A percentile compares a stretch with the other conserved stretches of the same genome.
phyloP scores from a whole-genome alignment of 2,888 invertebrate species.

The Morpho achilles region DNA sequence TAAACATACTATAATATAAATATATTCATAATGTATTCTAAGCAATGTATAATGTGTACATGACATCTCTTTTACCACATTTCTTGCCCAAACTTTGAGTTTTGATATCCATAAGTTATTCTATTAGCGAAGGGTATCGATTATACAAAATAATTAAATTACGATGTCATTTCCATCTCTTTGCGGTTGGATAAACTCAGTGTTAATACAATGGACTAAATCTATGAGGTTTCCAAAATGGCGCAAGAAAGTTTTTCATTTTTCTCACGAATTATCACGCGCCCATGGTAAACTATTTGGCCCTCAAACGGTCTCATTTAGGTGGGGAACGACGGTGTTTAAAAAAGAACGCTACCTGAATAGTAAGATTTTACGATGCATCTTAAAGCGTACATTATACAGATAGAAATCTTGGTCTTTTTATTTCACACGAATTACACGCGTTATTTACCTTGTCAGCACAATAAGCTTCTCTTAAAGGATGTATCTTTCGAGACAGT shows the following conservation, averaged over 20 bases:
- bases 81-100: no score
- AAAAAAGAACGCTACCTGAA: slow-evolving; percentile 8
- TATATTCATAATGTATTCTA: no score
- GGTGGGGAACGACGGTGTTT: slow-evolving; percentile 11
- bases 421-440: slow-evolving; percentile 3
- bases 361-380: slow-evolving; percentile 7
- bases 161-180: no score
- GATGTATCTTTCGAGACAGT: no score
- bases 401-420: slow-evolving; percentile 8
- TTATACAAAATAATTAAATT: no score
- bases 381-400: slow-evolving; percentile 3
- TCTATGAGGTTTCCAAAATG: slow-evolving; percentile 2
- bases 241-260: slow-evolving; percentile 18
- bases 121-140: no score
- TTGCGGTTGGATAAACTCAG: neutral
- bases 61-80: no score
- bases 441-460: neutral
- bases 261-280: slow-evolving; percentile 22
- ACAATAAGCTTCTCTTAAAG: no score
- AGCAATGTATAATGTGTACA: no score
- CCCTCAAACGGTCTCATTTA: slow-evolving; percentile 18
- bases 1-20: no score
- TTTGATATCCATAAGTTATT: no score
- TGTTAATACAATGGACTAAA: slow-evolving; percentile 11
- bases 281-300: slow-evolving; percentile 11